Conservation (phyloP, 2,113 vertebrate genomes). For the Tragulus kanchil region DNA sequence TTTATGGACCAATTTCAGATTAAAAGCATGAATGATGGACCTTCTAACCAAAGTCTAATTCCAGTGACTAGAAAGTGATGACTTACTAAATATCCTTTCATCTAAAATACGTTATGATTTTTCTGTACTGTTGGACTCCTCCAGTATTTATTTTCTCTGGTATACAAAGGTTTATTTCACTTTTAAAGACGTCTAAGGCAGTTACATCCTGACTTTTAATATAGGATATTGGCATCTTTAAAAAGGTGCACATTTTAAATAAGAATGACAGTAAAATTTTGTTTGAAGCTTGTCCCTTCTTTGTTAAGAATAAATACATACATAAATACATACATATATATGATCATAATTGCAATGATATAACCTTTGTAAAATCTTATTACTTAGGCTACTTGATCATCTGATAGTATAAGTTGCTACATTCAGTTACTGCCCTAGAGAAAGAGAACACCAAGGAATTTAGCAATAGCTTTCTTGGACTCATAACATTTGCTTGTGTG, state of each 20-base stretch:
- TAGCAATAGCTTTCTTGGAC: background rate
- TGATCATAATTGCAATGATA: background rate
- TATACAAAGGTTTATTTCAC: slow-evolving; percentile 58
- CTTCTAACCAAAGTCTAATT: slow-evolving; percentile 66
- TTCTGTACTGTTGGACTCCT: slow-evolving; percentile 51
- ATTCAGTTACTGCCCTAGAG: background rate
- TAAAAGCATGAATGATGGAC: slow-evolving; percentile 70
- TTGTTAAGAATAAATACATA: background rate
- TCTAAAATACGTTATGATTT: slow-evolving; percentile 77
- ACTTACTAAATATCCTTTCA: slow-evolving; percentile 71
- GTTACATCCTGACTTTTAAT: slow-evolving; percentile 62
- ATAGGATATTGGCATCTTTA: slow-evolving; percentile 44
- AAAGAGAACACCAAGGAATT: background rate
- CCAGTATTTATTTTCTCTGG: slow-evolving; percentile 69
- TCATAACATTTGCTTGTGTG: background rate
- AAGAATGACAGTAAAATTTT: too few species aligned
- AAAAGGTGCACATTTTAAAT: too few species aligned
- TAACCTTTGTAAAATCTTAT: slow-evolving; percentile 1
- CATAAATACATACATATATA: too few species aligned
- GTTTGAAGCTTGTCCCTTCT: slow-evolving; percentile 1
- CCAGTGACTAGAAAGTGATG: slow-evolving; percentile 26
- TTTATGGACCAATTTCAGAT: slow-evolving; percentile 74
- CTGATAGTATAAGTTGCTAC: background rate
- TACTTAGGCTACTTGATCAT: background rate
- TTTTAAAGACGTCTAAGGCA: slow-evolving; percentile 59